Evolutionary conservation across 2,888 invertebrate genomes (phyloP), one percentile per base, ranked within the genome.

Genomic region (Nephrotoma flavescens): DNA sequence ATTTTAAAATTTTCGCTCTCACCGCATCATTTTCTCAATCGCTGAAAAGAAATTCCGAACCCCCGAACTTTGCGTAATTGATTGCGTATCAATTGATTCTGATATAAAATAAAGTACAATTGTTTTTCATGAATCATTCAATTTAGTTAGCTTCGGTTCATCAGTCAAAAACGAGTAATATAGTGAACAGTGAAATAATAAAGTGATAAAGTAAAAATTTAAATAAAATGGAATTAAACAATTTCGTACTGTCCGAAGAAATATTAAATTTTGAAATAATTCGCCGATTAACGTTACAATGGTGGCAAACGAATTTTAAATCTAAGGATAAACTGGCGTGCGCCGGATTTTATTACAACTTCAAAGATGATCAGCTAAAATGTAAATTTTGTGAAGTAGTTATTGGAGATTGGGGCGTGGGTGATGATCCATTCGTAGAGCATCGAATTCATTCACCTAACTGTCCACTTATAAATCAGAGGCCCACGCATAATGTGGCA

Each of bases 261-360:
- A 12, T 47, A 12, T 47, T 12, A 12, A 47, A 47, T 4, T 47
- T 47, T 12, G 47, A 47, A 47, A n/a, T 12, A 47, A 12, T 47
- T 47, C 47, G 47, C 2, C 47, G 12, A 12, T 47, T 47, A 47
- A 47, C 47, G 11, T 47, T 47, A 47, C 47, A 47, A 11, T 47
- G 11, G 11, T 57, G 52, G 52, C 15, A n/a, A 15, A 11, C 15
- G 15, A 15, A 57, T 15, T 5, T 6, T 15, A 15, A 6, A 15
- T 4, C n/a, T 0, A 57, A 57, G 15, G 15, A 57, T 6, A n/a
- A 92, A 86, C 92, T 97, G 89, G 97, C 97, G 0, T 93, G 93
- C 86, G 96, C 96, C 88, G 98, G 98, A 15, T 97, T 98, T 92
- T 97, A 95, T 91, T 97, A 94, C 89, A 94, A 95, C 6, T 94